Conservation (phyloP, 2,797 vertebrate species). For the Linurgus olivaceus region DNA sequence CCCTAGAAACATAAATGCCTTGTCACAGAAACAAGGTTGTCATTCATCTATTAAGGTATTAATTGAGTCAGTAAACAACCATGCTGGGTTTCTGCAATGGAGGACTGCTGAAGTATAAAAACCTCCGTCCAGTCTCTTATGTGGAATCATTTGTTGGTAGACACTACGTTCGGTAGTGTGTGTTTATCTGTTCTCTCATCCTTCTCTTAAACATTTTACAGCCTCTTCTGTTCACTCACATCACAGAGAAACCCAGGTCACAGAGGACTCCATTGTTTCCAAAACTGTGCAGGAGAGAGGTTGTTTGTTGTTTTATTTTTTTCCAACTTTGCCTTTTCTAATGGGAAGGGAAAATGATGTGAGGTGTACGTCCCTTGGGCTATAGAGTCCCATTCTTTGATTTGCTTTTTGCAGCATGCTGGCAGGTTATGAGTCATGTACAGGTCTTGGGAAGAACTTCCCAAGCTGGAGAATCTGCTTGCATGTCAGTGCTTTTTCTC, state of each 20-base stretch:
- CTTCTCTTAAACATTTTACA: background rate
- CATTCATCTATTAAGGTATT: background rate
- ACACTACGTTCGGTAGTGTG: background rate
- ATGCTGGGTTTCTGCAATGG: background rate
- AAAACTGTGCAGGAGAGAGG: background rate
- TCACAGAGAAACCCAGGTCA: background rate
- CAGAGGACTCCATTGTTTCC: background rate
- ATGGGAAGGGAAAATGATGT: background rate
- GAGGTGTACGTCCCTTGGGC: background rate
- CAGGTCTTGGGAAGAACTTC: background rate
- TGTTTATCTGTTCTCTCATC: background rate
- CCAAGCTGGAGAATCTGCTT: background rate
- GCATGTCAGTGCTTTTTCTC: background rate
- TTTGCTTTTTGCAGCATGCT: background rate
- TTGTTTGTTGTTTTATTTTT: background rate
- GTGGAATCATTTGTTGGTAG: slow-evolving; percentile 2
- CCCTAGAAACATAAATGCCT: background rate
- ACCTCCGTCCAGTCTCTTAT: background rate
- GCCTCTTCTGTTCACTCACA: background rate
- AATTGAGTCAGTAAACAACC: background rate
- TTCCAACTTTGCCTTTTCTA: background rate
- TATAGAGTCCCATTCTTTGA: background rate
- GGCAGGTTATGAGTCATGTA: background rate
- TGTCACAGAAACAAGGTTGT: background rate
- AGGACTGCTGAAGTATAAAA: background rate